These are phyloP conservation scores for Nycticryphes semicollaris DNA, from an alignment of 2,113 vertebrate species.

Conservation along the genomic window DNA sequence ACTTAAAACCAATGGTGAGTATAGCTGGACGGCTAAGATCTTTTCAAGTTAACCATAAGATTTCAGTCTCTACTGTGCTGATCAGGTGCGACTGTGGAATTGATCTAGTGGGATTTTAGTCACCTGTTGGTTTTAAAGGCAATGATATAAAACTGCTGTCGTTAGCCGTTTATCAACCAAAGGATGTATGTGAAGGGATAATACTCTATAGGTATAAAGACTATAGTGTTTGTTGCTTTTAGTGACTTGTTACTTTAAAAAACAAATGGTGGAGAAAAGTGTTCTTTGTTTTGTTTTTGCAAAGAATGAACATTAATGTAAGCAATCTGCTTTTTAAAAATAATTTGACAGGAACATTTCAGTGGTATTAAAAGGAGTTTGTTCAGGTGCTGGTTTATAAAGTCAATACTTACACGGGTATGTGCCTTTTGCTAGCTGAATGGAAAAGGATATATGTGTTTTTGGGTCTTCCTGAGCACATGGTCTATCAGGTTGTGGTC, in stretches of 20 bases:
- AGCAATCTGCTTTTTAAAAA: background rate
- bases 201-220: background rate
- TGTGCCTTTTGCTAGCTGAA: background rate
- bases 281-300: background rate
- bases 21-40: background rate
- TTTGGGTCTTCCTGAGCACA: background rate
- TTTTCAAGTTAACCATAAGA: background rate
- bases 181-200: background rate
- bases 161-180: background rate
- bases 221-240: background rate
- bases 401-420: background rate
- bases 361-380: background rate
- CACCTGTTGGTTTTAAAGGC: background rate
- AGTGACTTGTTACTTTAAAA: background rate
- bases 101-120: background rate
- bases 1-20: background rate
- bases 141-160: background rate
- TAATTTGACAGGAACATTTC: background rate
- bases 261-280: background rate
- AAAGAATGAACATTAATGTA: background rate
- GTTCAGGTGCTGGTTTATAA: background rate
- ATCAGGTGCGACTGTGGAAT: background rate
- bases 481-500: background rate
- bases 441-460: background rate
- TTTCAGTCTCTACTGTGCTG: background rate